phyloP scores from a whole-genome alignment of 2,113 vertebrate genomes.

The Epinephelus moara region DNA sequence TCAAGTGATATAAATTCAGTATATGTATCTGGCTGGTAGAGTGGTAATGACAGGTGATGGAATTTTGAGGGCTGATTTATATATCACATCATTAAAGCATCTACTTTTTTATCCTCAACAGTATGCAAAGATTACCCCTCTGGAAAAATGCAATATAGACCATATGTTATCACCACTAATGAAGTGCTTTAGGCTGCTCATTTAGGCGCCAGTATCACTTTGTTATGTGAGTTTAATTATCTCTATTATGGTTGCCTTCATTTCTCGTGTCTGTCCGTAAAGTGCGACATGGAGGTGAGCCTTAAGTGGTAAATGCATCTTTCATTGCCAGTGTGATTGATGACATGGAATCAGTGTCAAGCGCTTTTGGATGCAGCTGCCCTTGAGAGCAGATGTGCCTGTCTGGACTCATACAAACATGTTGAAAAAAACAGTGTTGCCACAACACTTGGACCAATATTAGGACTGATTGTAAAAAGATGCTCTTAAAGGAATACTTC shows the following conservation, averaged over 20 bases:
- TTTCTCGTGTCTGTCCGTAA: neutral
- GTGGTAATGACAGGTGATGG: neutral
- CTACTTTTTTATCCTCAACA: neutral
- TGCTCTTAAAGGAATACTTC: neutral
- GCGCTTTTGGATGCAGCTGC: neutral
- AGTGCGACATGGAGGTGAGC: neutral
- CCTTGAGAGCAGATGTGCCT: constrained; percentile 8
- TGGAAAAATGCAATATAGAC: neutral
- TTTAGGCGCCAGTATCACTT: neutral
- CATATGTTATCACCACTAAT: neutral
- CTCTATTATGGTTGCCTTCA: neutral
- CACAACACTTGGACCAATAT: neutral
- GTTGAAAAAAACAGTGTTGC: neutral
- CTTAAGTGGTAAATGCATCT: neutral
- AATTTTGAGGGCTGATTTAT: neutral
- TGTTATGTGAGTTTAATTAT: neutral
- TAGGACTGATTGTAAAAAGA: neutral
- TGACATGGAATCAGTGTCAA: constrained; percentile 7
- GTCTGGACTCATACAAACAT: constrained; percentile 1
- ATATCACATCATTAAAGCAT: neutral
- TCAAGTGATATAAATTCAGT: neutral
- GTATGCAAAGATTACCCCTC: neutral
- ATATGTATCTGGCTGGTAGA: neutral
- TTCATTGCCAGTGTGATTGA: constrained; percentile 5
- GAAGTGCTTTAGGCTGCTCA: neutral